Base-by-base conservation (phyloP, 2,888 invertebrate genomes). In the Iselma pallidipennis region DNA sequence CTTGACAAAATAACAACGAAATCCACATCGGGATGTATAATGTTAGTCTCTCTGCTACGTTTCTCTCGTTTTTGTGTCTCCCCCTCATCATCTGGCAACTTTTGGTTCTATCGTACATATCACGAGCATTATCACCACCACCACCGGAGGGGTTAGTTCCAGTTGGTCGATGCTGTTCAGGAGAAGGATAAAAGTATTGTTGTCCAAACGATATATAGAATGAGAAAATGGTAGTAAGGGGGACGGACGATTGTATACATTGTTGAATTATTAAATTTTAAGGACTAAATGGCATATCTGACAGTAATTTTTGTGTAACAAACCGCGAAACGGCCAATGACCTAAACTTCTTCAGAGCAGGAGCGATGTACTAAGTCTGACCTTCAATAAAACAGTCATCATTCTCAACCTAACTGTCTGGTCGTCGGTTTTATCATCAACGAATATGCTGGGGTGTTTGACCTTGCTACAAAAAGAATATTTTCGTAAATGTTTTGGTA, bases 351-450 rank as follows among this genome's bases (percentile, higher is more conserved):
- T 61, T 60, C 51, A 57, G 45, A 53, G 50, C 63, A 63, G 63
- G 63, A 63, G 63, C 63, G 63, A 55, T 59, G 64, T 57, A 64
- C 64, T 57, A 61, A 61, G 64, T 63, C 60, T 66, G 66, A 63
- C 66, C 66, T 66, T 66, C 66, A 66, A 61, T 63, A 60, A 63
- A 42, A 60, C 63, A 63, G 65, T 60, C 66, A 66, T 66, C 66
- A 56, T 66, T 57, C 63, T 57, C 65, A 57, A 69, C 63, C 65
- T 69, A 70, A 66, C 66, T 64, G 65, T 68, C 70, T 70, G 64
- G 42, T 42, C 21, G 21, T n/a, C n/a, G 42, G 60, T 63, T 62
- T 60, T 57, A 63, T 66, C 62, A 63, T 60, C 58, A 56, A 56
- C 48, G 31, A 21, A 61, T 61, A 57, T 56, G 42, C 56, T 55